phyloP scores from a whole-genome alignment of 2,888 invertebrate genomes.

The Escarpia spicata region DNA sequence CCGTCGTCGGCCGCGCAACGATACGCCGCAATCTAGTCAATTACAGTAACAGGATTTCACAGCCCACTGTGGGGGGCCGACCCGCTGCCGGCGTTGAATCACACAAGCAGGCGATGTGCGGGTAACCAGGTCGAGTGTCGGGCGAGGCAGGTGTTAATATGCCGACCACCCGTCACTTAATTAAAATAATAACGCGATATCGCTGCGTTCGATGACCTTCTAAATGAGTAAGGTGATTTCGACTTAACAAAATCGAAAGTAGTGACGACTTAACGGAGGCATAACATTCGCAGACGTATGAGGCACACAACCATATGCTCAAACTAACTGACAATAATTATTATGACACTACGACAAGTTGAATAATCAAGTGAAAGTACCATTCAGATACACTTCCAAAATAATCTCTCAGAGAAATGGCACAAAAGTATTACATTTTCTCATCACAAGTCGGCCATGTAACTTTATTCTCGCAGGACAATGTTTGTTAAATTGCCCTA shows the following conservation, averaged over 20 bases:
- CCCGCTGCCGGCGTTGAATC: neutral
- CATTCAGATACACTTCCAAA: neutral
- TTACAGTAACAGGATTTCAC: slow-evolving; percentile 16
- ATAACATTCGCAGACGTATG: neutral
- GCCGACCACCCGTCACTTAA: neutral
- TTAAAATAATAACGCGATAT: neutral
- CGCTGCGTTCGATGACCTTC: neutral
- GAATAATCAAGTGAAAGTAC: neutral
- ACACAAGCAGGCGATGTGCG: neutral
- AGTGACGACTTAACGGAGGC: neutral
- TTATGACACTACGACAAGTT: neutral
- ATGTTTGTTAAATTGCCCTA: neutral
- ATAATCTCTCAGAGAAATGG: neutral
- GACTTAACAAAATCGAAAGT: neutral
- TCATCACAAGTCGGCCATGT: neutral
- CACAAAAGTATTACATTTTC: neutral
- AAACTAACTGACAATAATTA: neutral
- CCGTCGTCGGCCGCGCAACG: slow-evolving; percentile 10
- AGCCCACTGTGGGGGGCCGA: neutral
- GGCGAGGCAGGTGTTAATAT: neutral
- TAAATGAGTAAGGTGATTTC: neutral
- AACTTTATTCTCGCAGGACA: neutral
- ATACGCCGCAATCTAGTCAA: slow-evolving; percentile 3
- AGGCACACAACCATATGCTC: neutral
- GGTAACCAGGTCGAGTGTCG: neutral